Conservation (phyloP, 92 coral and sea anemone genomes). For the Chrysogorgia sp. region DNA sequence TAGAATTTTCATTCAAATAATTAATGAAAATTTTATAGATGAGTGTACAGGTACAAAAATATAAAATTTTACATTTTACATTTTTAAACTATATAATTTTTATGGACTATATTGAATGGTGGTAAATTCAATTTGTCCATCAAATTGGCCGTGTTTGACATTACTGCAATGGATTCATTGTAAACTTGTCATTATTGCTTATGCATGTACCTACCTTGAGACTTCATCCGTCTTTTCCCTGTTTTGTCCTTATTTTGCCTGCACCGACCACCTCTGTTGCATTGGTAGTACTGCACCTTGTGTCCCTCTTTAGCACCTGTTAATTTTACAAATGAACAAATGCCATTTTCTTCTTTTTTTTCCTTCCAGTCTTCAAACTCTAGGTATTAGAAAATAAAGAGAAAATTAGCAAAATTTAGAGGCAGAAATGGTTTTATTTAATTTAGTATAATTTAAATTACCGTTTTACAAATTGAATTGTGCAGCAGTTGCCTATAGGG, state of each 20-base stretch:
- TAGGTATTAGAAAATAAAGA: not conserved
- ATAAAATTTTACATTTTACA: too few species aligned
- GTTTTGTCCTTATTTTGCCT: not conserved
- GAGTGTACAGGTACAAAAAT: too few species aligned
- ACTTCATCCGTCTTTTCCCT: slow-evolving; percentile 40
- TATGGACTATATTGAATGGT: too few species aligned
- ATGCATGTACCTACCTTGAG: slow-evolving; percentile 55
- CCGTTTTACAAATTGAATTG: not conserved
- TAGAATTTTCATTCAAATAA: too few species aligned
- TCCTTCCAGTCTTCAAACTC: slow-evolving; percentile 15
- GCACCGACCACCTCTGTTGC: slow-evolving; percentile 8
- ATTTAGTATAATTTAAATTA: too few species aligned
- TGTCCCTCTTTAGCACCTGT: slow-evolving; percentile 2
- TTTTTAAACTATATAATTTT: too few species aligned
- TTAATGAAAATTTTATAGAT: too few species aligned
- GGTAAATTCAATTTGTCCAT: too few species aligned
- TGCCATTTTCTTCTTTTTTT: not conserved
- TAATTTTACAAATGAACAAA: not conserved
- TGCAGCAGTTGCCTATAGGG: not conserved
- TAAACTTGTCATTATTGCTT: too few species aligned
- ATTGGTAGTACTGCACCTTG: slow-evolving; percentile 10
- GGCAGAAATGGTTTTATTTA: too few species aligned
- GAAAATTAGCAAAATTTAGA: not conserved
- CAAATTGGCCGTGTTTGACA: too few species aligned
- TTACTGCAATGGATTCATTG: too few species aligned